Evolutionary conservation across 2,113 vertebrate genomes (phyloP).

Genomic region (Vombatus ursinus): DNA sequence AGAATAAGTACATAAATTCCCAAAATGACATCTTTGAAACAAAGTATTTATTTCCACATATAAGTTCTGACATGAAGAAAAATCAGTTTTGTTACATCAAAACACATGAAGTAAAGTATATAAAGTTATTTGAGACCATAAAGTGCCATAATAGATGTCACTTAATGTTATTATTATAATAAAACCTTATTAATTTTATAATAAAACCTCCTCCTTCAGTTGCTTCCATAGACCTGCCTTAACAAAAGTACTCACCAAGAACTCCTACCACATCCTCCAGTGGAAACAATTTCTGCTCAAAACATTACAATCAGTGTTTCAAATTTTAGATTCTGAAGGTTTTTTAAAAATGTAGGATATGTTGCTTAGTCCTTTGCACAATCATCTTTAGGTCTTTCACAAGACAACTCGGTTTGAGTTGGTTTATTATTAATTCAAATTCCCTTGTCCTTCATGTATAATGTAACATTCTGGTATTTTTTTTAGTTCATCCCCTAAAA

Average conservation of each 20-base stretch:
- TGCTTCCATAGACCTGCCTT: slow-evolving; percentile 1
- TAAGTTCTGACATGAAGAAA: slow-evolving; percentile 6
- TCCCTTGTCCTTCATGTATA: slow-evolving; percentile 49
- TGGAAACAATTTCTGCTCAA: slow-evolving; percentile 49
- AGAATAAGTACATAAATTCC: background rate
- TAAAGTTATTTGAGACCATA: background rate
- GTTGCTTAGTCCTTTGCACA: slow-evolving; percentile 21
- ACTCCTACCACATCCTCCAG: background rate
- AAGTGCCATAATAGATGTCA: background rate
- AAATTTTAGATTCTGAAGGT: slow-evolving; percentile 40
- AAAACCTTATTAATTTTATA: no score
- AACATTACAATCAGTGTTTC: background rate
- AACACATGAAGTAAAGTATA: background rate
- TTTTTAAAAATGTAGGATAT: slow-evolving; percentile 42
- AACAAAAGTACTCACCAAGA: slow-evolving; percentile 23
- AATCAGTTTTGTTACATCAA: background rate
- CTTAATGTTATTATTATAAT: background rate
- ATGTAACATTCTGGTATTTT: slow-evolving; percentile 37
- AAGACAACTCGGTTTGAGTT: slow-evolving; percentile 46
- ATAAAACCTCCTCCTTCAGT: slow-evolving; percentile 48
- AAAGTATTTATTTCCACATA: slow-evolving; percentile 23
- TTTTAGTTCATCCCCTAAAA: slow-evolving; percentile 54
- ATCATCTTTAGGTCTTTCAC: slow-evolving; percentile 43
- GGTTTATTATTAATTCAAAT: slow-evolving; percentile 71
- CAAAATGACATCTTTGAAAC: slow-evolving; percentile 29